phyloP scores from a whole-genome alignment of 2,113 vertebrate genomes.

The Etheostoma spectabile region DNA sequence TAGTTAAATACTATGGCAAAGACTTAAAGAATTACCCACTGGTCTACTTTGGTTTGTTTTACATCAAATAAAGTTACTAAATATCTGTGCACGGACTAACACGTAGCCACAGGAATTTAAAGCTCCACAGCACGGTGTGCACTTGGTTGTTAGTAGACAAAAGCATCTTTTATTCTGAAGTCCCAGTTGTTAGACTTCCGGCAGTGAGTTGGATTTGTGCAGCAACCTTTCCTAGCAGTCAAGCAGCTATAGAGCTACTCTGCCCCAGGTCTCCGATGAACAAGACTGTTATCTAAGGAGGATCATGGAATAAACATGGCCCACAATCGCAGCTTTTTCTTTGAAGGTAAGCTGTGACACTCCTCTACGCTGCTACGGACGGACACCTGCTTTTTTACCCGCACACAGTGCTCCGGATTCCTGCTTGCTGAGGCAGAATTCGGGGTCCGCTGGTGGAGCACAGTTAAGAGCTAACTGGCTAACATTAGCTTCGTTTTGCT shows the following conservation, averaged over 20 bases:
- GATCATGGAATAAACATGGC: conserved; percentile 85
- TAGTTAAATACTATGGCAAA: too few relatives aligned
- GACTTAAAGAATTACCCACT: too few relatives aligned
- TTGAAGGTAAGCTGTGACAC: conserved; percentile 82
- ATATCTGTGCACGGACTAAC: too few relatives aligned
- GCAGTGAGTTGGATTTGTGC: not conserved
- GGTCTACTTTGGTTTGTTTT: too few relatives aligned
- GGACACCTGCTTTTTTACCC: not conserved
- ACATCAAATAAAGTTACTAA: too few relatives aligned
- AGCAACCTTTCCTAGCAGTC: not conserved
- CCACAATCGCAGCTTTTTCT: conserved; percentile 80
- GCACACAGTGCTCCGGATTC: not conserved
- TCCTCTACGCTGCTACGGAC: not conserved
- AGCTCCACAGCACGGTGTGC: too few relatives aligned
- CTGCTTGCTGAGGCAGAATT: conserved; percentile 1
- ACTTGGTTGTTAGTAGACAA: too few relatives aligned
- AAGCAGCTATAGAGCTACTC: conserved; percentile 13
- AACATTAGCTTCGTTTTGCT: conserved; percentile 23
- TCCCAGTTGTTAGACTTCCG: not conserved
- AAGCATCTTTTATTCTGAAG: conserved; percentile 42
- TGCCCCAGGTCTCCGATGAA: conserved; percentile 4
- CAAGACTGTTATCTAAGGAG: conserved; percentile 24
- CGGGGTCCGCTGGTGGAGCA: conserved; percentile 1
- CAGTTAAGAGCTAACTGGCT: conserved; percentile 31
- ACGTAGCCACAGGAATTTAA: too few relatives aligned